phyloP scores from a whole-genome alignment of 2,888 invertebrate genomes.

The Synergus umbraculus region DNA sequence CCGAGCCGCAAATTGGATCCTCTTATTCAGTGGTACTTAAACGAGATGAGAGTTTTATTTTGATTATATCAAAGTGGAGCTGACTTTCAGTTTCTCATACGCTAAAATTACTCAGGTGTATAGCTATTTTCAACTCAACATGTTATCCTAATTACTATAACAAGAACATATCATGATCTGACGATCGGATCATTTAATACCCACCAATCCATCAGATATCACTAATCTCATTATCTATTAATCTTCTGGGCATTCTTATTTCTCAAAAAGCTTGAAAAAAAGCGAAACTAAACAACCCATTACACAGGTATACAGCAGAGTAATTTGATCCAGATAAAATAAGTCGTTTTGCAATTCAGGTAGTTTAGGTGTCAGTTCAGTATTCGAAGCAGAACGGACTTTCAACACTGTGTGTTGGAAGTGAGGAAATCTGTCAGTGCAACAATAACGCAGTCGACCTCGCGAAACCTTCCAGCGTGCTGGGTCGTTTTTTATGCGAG shows the following conservation, averaged over 20 bases:
- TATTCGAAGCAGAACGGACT: constrained; percentile 10
- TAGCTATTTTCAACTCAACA: neutral
- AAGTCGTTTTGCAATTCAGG: constrained; percentile 15
- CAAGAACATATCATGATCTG: no score
- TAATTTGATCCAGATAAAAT: constrained; percentile 13
- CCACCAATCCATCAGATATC: no score
- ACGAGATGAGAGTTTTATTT: constrained; percentile 25
- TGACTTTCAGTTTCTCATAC: neutral
- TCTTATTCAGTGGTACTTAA: constrained; percentile 18
- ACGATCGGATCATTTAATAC: no score
- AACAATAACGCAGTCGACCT: constrained; percentile 32
- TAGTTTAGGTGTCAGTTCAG: constrained; percentile 10
- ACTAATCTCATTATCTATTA: no score
- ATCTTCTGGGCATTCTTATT: no score
- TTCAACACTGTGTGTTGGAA: neutral
- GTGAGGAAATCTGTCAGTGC: constrained; percentile 20
- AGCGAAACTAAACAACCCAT: no score
- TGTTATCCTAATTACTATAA: no score
- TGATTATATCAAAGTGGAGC: neutral
- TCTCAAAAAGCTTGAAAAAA: no score
- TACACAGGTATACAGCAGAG: neutral
- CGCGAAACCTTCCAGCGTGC: constrained; percentile 17
- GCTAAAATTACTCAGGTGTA: neutral
- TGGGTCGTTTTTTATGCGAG: constrained; percentile 28
- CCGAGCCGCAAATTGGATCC: constrained; percentile 23